Conservation (phyloP, 2,797 vertebrate genomes). For the Danio aesculapii region DNA sequence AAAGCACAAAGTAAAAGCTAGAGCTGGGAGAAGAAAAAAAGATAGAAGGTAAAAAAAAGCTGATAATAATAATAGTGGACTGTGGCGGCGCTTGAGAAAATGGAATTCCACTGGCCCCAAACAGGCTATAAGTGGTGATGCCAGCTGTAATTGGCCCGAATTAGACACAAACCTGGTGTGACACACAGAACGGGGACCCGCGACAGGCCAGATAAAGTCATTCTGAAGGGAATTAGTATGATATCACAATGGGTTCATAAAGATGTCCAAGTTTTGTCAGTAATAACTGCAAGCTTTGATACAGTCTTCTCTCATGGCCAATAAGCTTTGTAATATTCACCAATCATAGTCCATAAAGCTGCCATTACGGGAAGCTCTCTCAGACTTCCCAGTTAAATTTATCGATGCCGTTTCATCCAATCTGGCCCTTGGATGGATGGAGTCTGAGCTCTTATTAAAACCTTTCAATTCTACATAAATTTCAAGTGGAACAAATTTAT, state of each 20-base stretch:
- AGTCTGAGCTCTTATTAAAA: conserved; percentile 49
- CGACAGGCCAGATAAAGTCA: conserved; percentile 50
- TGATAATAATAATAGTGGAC: conserved; percentile 75
- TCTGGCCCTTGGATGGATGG: conserved; percentile 45
- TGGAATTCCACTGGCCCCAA: conserved; percentile 70
- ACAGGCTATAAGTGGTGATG: conserved; percentile 70
- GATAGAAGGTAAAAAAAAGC: conserved; percentile 66
- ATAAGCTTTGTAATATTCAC: conserved; percentile 60
- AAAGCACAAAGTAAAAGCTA: conserved; percentile 79
- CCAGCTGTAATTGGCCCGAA: conserved; percentile 71
- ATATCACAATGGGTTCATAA: conserved; percentile 60
- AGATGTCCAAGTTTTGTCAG: conserved; percentile 59
- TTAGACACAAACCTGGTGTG: conserved; percentile 70
- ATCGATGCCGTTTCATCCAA: conserved; percentile 57
- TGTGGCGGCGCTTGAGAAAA: conserved; percentile 68
- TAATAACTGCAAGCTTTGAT: conserved; percentile 57
- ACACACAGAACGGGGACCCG: conserved; percentile 65
- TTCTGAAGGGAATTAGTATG: conserved; percentile 57
- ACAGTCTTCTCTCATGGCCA: conserved; percentile 56
- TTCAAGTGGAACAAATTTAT: conserved; percentile 31
- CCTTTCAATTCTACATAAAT: conserved; percentile 48
- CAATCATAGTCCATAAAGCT: conserved; percentile 61
- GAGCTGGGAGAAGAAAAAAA: conserved; percentile 54
- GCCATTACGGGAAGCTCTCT: conserved; percentile 54
- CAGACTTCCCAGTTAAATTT: conserved; percentile 53